Evolutionary conservation across 37 sponge, comb jelly and placozoan genomes (phyloP).

Genomic region (Chondrosia reniformis): DNA sequence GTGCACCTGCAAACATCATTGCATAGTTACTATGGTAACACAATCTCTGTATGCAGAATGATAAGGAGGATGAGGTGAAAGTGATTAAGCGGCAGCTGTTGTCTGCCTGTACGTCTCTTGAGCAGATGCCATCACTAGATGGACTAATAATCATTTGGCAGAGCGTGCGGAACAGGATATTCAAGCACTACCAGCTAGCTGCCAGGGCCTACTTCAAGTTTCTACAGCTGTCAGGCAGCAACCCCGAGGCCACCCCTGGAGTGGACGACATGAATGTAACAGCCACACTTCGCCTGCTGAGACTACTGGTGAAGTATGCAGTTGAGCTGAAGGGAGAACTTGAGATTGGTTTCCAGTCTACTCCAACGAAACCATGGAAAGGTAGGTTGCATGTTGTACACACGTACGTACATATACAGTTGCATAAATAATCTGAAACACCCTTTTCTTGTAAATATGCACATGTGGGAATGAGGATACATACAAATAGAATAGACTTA

Average conservation of each 20-base stretch:
- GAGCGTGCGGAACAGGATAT: conserved; percentile 72
- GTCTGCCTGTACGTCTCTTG: conserved; percentile 61
- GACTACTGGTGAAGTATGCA: conserved; percentile 85
- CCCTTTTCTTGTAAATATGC: too few species aligned
- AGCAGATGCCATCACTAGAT: conserved; percentile 56
- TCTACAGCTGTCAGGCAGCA: conserved; percentile 68
- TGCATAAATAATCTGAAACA: too few species aligned
- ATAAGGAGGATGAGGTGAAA: conserved; percentile 71
- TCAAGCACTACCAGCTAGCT: conserved; percentile 86
- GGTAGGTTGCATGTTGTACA: conserved; percentile 31
- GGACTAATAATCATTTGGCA: conserved; percentile 67
- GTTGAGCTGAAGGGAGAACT: conserved; percentile 78
- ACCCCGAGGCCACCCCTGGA: conserved; percentile 35
- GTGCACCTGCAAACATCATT: not conserved
- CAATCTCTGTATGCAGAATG: not conserved
- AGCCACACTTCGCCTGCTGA: conserved; percentile 74
- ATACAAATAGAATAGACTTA: too few species aligned
- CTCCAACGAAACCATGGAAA: conserved; percentile 93
- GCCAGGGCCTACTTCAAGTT: conserved; percentile 88
- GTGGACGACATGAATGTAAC: conserved; percentile 92
- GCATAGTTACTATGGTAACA: not conserved
- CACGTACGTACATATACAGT: too few species aligned
- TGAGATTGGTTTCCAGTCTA: conserved; percentile 67
- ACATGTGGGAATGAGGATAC: too few species aligned
- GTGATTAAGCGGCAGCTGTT: conserved; percentile 60